These are phyloP conservation scores for Schizopygopsis malacanthus DNA, from an alignment of 2,797 vertebrate genomes.

Conservation along the genomic window DNA sequence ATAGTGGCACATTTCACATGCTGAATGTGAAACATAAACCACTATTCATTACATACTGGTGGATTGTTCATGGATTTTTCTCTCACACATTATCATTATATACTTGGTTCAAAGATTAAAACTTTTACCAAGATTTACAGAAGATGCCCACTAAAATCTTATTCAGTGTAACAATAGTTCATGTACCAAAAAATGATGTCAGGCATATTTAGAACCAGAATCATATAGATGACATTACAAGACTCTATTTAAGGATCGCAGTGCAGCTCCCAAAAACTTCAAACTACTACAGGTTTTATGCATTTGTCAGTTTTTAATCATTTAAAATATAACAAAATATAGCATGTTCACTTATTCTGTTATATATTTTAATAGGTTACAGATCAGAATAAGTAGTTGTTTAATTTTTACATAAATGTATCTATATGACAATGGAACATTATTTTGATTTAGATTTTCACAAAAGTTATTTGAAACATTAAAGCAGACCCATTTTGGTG, in stretches of 20 bases:
- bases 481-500: background rate
- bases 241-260: background rate
- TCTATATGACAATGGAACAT: background rate
- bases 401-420: background rate
- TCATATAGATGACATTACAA: background rate
- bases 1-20: conserved; percentile 1
- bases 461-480: background rate
- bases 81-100: background rate
- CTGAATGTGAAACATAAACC: background rate
- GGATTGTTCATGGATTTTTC: background rate
- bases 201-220: background rate
- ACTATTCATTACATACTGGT: conserved; percentile 1
- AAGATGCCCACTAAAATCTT: background rate
- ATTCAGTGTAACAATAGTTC: background rate
- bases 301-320: background rate
- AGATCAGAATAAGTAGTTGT: background rate
- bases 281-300: background rate
- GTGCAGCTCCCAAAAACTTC: background rate
- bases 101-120: background rate
- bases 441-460: background rate
- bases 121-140: background rate
- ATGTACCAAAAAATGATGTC: background rate
- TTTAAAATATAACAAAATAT: background rate
- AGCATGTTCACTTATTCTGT: background rate
- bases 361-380: no score